Evolutionary conservation across 2,888 invertebrate species (phyloP).

Genomic region (Meloe dianella): DNA sequence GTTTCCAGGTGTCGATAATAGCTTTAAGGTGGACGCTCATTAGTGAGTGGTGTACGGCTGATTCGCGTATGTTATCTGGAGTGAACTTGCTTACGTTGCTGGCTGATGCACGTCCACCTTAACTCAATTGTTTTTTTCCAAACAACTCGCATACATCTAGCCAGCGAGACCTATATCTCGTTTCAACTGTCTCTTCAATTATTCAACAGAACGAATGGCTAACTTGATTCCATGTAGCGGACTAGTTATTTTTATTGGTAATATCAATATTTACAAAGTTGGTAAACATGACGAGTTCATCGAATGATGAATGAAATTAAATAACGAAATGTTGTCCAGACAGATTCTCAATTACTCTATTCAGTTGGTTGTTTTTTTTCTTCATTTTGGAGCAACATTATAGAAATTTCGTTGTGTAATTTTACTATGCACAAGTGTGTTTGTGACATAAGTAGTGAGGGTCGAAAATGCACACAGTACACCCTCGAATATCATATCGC

Average conservation of each 20-base stretch:
- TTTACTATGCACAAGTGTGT: background rate
- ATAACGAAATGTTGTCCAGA: background rate
- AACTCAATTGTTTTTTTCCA: background rate
- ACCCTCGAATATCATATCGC: conserved; percentile 59
- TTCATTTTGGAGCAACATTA: too few relatives aligned
- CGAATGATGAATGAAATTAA: background rate
- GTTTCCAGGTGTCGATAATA: too few relatives aligned
- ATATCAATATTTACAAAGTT: conserved; percentile 11
- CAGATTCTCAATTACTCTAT: background rate
- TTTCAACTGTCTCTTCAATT: conserved; percentile 5
- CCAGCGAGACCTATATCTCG: background rate
- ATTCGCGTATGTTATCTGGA: too few relatives aligned
- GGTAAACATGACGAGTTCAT: conserved; percentile 8
- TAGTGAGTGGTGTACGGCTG: too few relatives aligned
- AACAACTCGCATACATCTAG: background rate
- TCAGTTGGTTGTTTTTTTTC: background rate
- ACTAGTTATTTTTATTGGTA: conserved; percentile 10
- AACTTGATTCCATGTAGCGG: conserved; percentile 3
- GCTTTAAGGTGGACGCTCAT: too few relatives aligned
- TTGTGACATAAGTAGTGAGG: conserved; percentile 28
- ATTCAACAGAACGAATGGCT: background rate
- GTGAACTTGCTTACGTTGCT: too few relatives aligned
- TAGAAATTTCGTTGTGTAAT: too few relatives aligned
- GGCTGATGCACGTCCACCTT: too few relatives aligned
- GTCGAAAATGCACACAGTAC: conserved; percentile 43